A percentile compares a stretch with the other conserved stretches of the same genome.
Conservation (phyloP, 2,888 invertebrate genomes). For the Acheta domesticus region DNA sequence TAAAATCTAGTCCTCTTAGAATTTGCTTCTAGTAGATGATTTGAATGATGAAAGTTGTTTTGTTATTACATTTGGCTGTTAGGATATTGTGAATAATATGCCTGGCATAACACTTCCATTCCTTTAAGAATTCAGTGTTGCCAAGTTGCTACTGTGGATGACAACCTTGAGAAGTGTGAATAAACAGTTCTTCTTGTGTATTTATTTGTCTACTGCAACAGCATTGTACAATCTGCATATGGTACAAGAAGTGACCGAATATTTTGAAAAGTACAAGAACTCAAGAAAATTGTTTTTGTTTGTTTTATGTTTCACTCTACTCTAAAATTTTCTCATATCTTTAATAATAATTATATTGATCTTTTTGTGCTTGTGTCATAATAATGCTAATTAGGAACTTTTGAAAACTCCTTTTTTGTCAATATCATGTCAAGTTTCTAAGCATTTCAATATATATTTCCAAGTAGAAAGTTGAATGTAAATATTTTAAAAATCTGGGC, state of each 20-base stretch:
- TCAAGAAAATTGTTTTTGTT: background rate
- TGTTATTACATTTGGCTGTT: background rate
- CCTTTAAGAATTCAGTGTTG: background rate
- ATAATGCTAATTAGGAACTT: constrained; percentile 12
- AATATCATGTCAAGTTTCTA: constrained; percentile 9
- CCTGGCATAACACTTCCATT: background rate
- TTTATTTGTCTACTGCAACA: background rate
- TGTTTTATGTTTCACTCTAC: background rate
- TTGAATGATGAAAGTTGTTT: background rate
- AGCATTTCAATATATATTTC: constrained; percentile 24
- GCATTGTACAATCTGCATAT: constrained; percentile 11
- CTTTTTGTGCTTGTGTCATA: constrained; percentile 22
- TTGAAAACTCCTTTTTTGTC: background rate
- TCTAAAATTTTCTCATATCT: constrained; percentile 18
- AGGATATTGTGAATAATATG: background rate
- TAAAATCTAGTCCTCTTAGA: constrained; percentile 11
- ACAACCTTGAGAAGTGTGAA: background rate
- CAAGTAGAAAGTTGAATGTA: constrained; percentile 19
- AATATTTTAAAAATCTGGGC: constrained; percentile 21
- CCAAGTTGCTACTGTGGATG: background rate
- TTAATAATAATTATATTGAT: constrained; percentile 21
- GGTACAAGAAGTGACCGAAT: background rate
- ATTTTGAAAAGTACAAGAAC: background rate
- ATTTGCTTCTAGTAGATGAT: constrained; percentile 1
- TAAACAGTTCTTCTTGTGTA: background rate